These are phyloP conservation scores for Spheniscus mendiculus DNA, from an alignment of 2,113 vertebrate genomes.

Conservation along the genomic window DNA sequence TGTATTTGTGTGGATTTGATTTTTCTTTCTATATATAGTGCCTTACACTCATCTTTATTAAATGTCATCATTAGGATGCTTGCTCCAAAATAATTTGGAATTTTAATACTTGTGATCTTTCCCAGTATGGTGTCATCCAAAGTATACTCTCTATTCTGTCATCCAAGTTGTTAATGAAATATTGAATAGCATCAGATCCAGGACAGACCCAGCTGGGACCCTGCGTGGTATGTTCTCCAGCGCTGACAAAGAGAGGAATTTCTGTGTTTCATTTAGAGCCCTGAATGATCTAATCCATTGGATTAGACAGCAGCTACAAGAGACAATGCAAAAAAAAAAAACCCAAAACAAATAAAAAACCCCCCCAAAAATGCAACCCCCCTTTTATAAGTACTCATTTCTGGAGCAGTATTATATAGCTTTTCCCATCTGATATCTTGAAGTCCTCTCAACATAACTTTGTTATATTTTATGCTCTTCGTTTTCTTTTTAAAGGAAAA, in stretches of 20 bases:
- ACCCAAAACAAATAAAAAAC: neutral
- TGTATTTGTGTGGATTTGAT: neutral
- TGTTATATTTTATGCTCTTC: neutral
- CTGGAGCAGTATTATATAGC: neutral
- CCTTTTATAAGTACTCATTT: neutral
- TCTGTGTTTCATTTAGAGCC: constrained; percentile 40
- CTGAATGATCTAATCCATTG: constrained; percentile 36
- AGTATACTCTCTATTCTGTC: constrained; percentile 28
- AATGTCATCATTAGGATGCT: constrained; percentile 22
- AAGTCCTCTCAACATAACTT: neutral
- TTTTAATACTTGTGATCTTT: neutral
- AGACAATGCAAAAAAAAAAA: neutral
- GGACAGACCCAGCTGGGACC: constrained; percentile 43
- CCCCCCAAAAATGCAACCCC: neutral
- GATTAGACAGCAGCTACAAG: neutral
- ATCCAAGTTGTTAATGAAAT: constrained; percentile 60
- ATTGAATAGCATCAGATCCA: constrained; percentile 3
- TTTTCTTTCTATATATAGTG: neutral
- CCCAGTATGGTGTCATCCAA: constrained; percentile 45
- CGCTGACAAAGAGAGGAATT: constrained; percentile 19
- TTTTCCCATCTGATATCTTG: neutral
- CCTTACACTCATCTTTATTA: neutral
- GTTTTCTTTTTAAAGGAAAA: neutral
- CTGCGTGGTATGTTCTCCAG: neutral
- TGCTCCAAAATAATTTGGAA: constrained; percentile 31